Conservation (phyloP, 2,113 vertebrate genomes). For the Isurus oxyrinchus region DNA sequence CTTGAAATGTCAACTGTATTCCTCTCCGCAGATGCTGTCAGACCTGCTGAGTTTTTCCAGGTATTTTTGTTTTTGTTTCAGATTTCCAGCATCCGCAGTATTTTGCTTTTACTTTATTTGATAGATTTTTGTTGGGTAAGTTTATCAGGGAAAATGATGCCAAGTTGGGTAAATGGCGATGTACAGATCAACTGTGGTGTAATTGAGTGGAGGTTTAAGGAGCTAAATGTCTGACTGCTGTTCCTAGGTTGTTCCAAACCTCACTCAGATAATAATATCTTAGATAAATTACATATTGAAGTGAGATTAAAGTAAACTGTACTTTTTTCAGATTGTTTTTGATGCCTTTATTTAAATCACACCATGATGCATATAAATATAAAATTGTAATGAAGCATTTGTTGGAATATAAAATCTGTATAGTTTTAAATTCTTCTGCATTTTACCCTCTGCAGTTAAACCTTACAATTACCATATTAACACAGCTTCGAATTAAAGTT, state of each 20-base stretch:
- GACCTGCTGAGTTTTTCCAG: no score
- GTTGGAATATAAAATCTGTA: neutral
- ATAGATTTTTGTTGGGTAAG: neutral
- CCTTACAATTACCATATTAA: neutral
- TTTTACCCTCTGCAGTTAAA: neutral
- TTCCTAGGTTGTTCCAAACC: neutral
- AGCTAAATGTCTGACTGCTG: neutral
- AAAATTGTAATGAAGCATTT: neutral
- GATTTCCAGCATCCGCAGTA: no score
- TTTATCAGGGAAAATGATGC: neutral
- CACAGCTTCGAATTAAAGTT: neutral
- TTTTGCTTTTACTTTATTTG: no score
- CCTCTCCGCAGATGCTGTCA: no score
- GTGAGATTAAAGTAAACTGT: neutral
- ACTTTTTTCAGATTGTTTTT: neutral
- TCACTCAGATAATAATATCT: neutral
- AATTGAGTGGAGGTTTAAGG: neutral
- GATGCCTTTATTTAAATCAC: neutral
- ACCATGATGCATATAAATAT: neutral
- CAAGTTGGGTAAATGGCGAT: neutral
- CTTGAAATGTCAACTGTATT: no score
- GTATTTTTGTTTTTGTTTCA: no score
- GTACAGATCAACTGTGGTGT: neutral
- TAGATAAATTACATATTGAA: neutral
- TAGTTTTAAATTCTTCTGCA: neutral